Conservation (phyloP, 2,113 vertebrate species). For the Brevimyrus niger region DNA sequence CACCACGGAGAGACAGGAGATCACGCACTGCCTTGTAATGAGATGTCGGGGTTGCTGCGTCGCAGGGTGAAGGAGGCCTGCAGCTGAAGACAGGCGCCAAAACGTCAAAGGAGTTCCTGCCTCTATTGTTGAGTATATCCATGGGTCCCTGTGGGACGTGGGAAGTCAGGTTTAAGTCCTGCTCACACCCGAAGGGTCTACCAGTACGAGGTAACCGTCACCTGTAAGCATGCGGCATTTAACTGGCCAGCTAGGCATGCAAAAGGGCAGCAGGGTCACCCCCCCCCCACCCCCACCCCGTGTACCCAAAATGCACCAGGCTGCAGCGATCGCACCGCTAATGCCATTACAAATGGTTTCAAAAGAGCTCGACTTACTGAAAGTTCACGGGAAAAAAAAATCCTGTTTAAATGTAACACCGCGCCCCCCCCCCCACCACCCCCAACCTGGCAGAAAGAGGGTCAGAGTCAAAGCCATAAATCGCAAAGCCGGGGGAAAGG, state of each 20-base stretch:
- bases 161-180: neutral
- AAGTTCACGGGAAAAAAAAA: neutral
- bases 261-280: neutral
- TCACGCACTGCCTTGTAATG: neutral
- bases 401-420: slow-evolving; percentile 10
- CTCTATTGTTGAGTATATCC: neutral
- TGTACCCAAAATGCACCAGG: neutral
- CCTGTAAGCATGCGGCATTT: neutral
- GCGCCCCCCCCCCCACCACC: neutral
- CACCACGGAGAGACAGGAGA: neutral
- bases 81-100: neutral
- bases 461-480: slow-evolving; percentile 42
- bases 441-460: slow-evolving; percentile 25
- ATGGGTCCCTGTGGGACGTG: neutral
- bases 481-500: slow-evolving; percentile 34
- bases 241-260: neutral
- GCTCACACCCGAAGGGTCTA: neutral
- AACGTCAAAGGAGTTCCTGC: neutral
- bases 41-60: neutral
- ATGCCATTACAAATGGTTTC: neutral
- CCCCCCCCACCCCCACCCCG: too few species aligned
- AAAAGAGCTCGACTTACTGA: neutral
- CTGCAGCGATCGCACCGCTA: neutral
- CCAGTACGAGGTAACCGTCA: neutral
- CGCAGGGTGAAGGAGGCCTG: neutral